A percentile compares a stretch with the other conserved stretches of the same genome.
These are phyloP conservation scores for Psix sp. DNA, from an alignment of 1,140 invertebrate species.

Conservation along the genomic window DNA sequence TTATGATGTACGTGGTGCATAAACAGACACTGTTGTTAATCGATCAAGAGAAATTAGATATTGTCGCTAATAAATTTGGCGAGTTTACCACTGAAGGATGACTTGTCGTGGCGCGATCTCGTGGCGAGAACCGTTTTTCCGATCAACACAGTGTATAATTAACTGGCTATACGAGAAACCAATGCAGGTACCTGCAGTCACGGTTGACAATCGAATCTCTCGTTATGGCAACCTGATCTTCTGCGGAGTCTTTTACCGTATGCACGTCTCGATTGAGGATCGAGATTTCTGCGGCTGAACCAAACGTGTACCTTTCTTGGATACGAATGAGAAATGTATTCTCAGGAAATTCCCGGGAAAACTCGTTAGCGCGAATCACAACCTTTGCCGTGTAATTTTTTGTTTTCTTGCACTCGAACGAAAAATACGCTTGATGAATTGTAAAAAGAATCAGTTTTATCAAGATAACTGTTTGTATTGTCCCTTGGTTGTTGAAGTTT, in stretches of 20 bases:
- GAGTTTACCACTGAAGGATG: constrained; percentile 47
- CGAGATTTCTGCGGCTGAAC: constrained; percentile 54
- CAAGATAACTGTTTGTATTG: constrained; percentile 39
- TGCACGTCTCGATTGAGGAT: constrained; percentile 62
- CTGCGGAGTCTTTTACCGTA: constrained; percentile 61
- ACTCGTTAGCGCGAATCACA: constrained; percentile 57
- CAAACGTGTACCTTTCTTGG: constrained; percentile 57
- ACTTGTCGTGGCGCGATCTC: constrained; percentile 47
- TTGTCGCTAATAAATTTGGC: constrained; percentile 49
- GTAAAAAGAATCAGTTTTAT: constrained; percentile 55
- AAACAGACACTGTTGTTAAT: constrained; percentile 35
- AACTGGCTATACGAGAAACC: constrained; percentile 59
- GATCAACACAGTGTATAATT: constrained; percentile 59
- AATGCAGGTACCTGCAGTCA: constrained; percentile 61
- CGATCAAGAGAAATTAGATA: constrained; percentile 54
- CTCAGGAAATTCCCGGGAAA: constrained; percentile 61
- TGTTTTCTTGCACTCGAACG: constrained; percentile 13
- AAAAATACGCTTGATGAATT: constrained; percentile 32
- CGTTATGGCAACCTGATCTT: constrained; percentile 65
- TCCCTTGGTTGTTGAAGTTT: too few species aligned
- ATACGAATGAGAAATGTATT: constrained; percentile 57
- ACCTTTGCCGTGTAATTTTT: constrained; percentile 43
- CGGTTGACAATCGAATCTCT: constrained; percentile 63
- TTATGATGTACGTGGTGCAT: constrained; percentile 27
- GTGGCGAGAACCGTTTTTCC: constrained; percentile 60